Conservation (phyloP, 2,113 vertebrate genomes). For the Ancistrus triradiatus region DNA sequence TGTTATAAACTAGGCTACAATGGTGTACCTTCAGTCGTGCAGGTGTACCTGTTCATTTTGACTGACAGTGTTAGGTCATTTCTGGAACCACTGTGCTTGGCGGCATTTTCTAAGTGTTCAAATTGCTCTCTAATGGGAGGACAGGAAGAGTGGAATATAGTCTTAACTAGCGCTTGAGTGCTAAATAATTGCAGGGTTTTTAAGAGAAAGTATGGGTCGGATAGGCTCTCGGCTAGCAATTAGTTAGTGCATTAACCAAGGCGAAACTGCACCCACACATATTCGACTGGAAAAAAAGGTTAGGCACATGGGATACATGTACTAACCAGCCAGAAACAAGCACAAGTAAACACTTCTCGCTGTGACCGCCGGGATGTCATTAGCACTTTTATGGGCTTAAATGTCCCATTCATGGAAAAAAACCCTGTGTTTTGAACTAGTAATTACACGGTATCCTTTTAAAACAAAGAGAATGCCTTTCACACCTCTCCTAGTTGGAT, state of each 20-base stretch:
- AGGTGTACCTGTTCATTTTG: no score
- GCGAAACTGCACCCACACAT: neutral
- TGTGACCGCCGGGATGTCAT: neutral
- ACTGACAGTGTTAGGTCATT: no score
- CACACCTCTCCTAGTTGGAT: conserved; percentile 14
- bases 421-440: conserved; percentile 6
- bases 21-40: no score
- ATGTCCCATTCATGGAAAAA: neutral
- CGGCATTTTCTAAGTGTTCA: neutral
- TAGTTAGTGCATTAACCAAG: conserved; percentile 34
- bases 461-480: neutral
- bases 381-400: neutral
- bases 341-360: neutral
- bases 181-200: conserved; percentile 41
- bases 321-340: neutral
- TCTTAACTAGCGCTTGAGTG: conserved; percentile 26
- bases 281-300: conserved; percentile 4
- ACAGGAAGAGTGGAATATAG: conserved; percentile 14
- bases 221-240: conserved; percentile 24
- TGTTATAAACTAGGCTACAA: no score
- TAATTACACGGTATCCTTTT: conserved; percentile 25
- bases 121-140: neutral
- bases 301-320: no score
- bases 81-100: neutral
- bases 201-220: conserved; percentile 15